phyloP scores from a whole-genome alignment of 2,888 invertebrate species.

The Scotopteryx bipunctaria region DNA sequence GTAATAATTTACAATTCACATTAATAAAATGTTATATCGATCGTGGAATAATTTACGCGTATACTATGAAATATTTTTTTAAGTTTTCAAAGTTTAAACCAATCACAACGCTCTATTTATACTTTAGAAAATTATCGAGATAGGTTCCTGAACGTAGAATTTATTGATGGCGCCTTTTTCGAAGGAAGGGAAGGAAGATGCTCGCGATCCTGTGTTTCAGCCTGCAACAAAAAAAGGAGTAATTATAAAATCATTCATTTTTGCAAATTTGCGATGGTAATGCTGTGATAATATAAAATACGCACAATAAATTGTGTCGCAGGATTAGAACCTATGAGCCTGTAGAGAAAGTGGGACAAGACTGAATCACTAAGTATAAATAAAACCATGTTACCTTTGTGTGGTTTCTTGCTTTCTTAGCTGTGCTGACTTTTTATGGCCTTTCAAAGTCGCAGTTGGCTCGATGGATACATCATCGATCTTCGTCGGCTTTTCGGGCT shows the following conservation, averaged over 20 bases:
- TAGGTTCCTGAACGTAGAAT: background rate
- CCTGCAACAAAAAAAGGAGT: conserved; percentile 55
- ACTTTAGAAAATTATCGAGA: conserved; percentile 13
- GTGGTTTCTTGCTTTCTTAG: conserved; percentile 66
- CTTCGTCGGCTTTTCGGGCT: conserved; percentile 28
- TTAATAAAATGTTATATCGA: background rate
- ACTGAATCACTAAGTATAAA: too few species aligned
- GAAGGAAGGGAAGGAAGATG: conserved; percentile 79
- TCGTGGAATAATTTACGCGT: too few species aligned
- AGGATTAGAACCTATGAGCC: too few species aligned
- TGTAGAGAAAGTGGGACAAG: too few species aligned
- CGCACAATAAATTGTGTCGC: too few species aligned
- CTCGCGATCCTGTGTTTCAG: conserved; percentile 78
- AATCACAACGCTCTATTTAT: too few species aligned
- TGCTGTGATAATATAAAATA: too few species aligned
- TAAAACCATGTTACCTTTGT: conserved; percentile 58
- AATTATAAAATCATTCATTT: background rate
- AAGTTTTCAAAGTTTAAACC: too few species aligned
- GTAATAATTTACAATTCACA: too few species aligned
- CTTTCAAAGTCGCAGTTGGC: conserved; percentile 42
- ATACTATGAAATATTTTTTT: too few species aligned
- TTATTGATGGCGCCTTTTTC: conserved; percentile 68
- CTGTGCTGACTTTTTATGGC: conserved; percentile 60
- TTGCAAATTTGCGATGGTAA: background rate
- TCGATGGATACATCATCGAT: conserved; percentile 29